These are phyloP conservation scores for Chelonoidis abingdonii DNA, from an alignment of 2,113 vertebrate species.

Conservation along the genomic window DNA sequence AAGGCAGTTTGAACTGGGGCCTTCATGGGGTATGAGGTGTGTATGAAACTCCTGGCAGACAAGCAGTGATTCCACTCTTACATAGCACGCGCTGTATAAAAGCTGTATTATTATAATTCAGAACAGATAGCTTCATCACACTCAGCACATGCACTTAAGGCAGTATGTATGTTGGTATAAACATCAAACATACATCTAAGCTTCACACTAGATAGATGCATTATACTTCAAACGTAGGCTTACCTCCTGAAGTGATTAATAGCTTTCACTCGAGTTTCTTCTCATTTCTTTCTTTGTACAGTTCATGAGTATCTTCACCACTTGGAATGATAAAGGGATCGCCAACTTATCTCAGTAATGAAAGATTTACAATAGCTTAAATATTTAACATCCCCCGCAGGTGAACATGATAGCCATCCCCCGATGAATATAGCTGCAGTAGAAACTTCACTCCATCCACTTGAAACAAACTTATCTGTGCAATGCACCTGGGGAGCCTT, in stretches of 20 bases:
- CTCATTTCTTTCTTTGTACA: background rate
- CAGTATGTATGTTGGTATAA: background rate
- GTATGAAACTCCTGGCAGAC: background rate
- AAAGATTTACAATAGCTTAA: conserved; percentile 43
- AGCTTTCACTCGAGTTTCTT: conserved; percentile 32
- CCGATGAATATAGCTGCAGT: conserved; percentile 37
- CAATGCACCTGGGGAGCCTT: background rate
- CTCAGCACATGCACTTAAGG: background rate
- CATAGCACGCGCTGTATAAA: fast-evolving
- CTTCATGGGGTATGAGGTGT: background rate
- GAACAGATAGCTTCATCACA: background rate
- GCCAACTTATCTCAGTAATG: background rate
- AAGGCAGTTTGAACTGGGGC: background rate
- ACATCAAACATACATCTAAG: background rate
- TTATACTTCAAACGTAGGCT: background rate
- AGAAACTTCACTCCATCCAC: conserved; percentile 12
- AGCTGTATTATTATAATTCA: background rate
- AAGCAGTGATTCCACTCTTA: background rate
- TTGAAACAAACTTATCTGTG: conserved; percentile 23
- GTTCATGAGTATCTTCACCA: background rate
- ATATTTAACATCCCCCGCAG: conserved; percentile 56
- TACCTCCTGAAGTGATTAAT: background rate
- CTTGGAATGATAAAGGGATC: background rate
- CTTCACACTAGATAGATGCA: background rate
- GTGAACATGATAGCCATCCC: conserved; percentile 41